phyloP scores from a whole-genome alignment of 2,888 invertebrate species.

The Hofmannophila pseudospretella region DNA sequence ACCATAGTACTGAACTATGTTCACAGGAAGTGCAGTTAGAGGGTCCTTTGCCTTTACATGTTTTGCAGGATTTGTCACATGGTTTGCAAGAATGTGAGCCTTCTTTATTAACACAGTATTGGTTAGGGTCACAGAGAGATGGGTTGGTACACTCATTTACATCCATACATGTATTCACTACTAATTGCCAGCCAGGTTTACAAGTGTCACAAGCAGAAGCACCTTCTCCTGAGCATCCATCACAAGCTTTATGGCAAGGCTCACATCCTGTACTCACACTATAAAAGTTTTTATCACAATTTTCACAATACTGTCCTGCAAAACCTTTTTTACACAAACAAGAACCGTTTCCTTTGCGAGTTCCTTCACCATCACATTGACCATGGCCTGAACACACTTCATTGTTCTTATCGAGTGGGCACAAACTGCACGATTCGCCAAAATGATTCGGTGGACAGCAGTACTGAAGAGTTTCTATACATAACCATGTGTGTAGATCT shows the following conservation, averaged over 20 bases:
- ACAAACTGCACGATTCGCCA: constrained; percentile 87
- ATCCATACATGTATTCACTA: constrained; percentile 86
- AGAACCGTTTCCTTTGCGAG: constrained; percentile 93
- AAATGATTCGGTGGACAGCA: constrained; percentile 93
- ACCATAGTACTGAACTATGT: constrained; percentile 35
- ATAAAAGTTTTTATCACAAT: constrained; percentile 85
- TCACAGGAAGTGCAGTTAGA: constrained; percentile 91
- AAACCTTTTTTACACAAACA: constrained; percentile 93
- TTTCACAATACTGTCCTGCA: constrained; percentile 84
- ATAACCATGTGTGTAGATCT: constrained; percentile 81
- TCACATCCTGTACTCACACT: constrained; percentile 84
- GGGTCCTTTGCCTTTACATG: constrained; percentile 90
- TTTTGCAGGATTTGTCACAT: constrained; percentile 89
- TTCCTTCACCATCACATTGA: constrained; percentile 89
- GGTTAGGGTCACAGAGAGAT: constrained; percentile 75
- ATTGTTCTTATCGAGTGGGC: constrained; percentile 73
- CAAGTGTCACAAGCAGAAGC: constrained; percentile 76
- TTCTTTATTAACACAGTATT: constrained; percentile 92
- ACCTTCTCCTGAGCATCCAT: constrained; percentile 85
- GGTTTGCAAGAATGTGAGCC: constrained; percentile 88
- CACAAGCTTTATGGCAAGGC: constrained; percentile 88
- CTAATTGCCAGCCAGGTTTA: constrained; percentile 84
- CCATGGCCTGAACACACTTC: constrained; percentile 89
- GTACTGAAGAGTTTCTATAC: constrained; percentile 84
- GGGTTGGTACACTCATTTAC: constrained; percentile 86